These are phyloP conservation scores for Ctena decussata DNA, from an alignment of 2,888 invertebrate species.

Conservation along the genomic window DNA sequence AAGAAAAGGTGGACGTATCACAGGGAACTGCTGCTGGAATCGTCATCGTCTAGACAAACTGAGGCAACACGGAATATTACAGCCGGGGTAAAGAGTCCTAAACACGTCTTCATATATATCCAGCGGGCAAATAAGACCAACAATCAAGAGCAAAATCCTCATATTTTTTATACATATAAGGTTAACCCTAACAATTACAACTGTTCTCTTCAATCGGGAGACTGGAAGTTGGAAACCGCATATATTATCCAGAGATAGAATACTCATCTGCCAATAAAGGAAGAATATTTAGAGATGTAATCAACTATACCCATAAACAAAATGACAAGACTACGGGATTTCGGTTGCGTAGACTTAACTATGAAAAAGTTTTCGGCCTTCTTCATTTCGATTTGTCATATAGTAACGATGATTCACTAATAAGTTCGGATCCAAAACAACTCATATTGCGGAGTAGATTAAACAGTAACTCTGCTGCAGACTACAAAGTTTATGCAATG, in stretches of 20 bases:
- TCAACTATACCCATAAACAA: background rate
- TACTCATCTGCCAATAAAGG: background rate
- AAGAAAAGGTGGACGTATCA: background rate
- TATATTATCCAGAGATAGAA: background rate
- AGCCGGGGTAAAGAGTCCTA: background rate
- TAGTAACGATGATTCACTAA: no score
- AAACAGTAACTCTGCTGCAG: no score
- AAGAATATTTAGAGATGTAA: background rate
- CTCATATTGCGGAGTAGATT: no score
- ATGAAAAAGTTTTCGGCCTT: no score
- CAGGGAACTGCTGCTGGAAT: background rate
- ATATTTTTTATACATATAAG: background rate
- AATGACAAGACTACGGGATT: background rate
- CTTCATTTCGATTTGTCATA: no score
- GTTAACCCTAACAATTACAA: background rate
- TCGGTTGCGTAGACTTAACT: no score
- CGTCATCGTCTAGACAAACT: background rate
- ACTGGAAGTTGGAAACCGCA: background rate
- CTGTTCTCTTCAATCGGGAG: background rate
- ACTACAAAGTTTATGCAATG: no score
- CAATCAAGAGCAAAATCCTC: background rate
- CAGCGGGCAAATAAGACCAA: background rate
- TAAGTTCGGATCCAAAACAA: no score
- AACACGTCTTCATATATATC: background rate
- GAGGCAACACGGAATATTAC: background rate